Conservation (phyloP, 2,888 invertebrate species). For the Flabesymbios commensalis region DNA sequence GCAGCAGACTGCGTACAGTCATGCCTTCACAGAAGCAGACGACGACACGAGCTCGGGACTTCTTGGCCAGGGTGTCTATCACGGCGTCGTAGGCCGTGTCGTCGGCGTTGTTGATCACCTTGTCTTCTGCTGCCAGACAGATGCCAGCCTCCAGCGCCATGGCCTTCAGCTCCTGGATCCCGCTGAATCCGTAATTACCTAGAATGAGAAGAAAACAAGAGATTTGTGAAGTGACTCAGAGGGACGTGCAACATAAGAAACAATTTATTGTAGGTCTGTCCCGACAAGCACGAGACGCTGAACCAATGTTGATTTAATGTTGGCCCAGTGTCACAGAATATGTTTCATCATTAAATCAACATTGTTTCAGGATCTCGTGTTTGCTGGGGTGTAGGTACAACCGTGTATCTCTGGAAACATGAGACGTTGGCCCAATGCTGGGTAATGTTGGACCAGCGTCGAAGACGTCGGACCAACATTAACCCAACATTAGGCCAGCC, state of each 20-base stretch:
- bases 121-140: conserved; percentile 74
- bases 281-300: too few species aligned
- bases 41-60: conserved; percentile 67
- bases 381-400: too few species aligned
- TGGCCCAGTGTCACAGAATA: too few species aligned
- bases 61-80: conserved; percentile 66
- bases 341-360: too few species aligned
- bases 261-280: too few species aligned
- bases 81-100: conserved; percentile 63
- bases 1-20: conserved; percentile 71
- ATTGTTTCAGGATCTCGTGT: too few species aligned
- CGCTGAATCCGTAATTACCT: conserved; percentile 79
- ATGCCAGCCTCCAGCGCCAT: conserved; percentile 71
- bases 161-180: conserved; percentile 76
- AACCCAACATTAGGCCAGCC: too few species aligned
- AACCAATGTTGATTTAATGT: too few species aligned
- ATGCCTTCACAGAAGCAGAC: conserved; percentile 81
- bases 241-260: not conserved
- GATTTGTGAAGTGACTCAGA: not conserved
- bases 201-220: conserved; percentile 40
- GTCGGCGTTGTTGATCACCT: conserved; percentile 68
- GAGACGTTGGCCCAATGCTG: too few species aligned
- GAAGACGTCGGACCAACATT: too few species aligned
- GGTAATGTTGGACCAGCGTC: too few species aligned
- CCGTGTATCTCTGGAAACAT: too few species aligned